Evolutionary conservation across 2,113 vertebrate genomes (phyloP).

Genomic region (Rhinichthys klamathensis): DNA sequence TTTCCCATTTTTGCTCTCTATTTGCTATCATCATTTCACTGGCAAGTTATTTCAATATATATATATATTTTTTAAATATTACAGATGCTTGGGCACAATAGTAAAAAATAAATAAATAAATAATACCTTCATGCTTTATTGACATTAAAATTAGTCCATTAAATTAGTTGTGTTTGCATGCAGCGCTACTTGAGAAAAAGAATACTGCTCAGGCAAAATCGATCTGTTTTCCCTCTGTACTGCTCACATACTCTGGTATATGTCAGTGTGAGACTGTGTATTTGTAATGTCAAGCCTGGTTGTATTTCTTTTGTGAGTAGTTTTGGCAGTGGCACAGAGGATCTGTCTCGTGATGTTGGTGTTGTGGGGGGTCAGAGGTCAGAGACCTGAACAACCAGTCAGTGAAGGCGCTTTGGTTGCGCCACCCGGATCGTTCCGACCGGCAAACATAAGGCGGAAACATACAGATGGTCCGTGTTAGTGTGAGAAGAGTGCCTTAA

Average conservation of each 20-base stretch:
- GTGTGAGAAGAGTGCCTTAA: conserved; percentile 65
- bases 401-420: conserved; percentile 77
- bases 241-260: neutral
- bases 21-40: too few relatives aligned
- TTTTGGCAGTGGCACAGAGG: conserved; percentile 79
- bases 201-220: neutral
- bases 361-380: conserved; percentile 69
- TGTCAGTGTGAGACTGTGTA: neutral
- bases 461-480: conserved; percentile 77
- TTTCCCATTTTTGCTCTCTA: too few relatives aligned
- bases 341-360: conserved; percentile 76
- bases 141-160: neutral
- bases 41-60: too few relatives aligned
- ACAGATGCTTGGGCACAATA: too few relatives aligned
- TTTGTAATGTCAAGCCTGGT: conserved; percentile 13
- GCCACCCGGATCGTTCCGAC: conserved; percentile 66
- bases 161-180: neutral
- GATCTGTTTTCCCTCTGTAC: neutral
- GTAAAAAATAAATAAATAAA: too few relatives aligned
- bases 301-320: conserved; percentile 77
- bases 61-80: too few relatives aligned
- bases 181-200: neutral
- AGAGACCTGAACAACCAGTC: conserved; percentile 81
- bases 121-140: neutral
- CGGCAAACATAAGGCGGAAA: conserved; percentile 71